These are phyloP conservation scores for Chironomus riparius DNA, from an alignment of 2,888 invertebrate species.

Conservation along the genomic window DNA sequence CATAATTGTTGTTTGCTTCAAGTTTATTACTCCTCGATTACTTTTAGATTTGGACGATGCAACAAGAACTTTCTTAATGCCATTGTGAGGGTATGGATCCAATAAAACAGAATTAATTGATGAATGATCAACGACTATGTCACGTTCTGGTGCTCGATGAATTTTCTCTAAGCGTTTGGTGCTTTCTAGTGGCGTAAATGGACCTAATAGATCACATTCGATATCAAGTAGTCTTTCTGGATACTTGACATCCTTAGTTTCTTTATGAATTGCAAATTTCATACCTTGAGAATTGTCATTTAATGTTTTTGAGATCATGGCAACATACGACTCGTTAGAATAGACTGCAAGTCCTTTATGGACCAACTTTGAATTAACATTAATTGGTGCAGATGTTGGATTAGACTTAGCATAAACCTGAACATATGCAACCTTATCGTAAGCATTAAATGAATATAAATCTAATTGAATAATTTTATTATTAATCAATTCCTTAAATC, in stretches of 20 bases:
- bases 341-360: slow-evolving; percentile 53
- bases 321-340: slow-evolving; percentile 68
- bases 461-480: slow-evolving; percentile 5
- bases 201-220: slow-evolving; percentile 56
- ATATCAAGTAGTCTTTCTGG: neutral
- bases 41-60: slow-evolving; percentile 55
- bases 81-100: slow-evolving; percentile 65
- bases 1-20: slow-evolving; percentile 81
- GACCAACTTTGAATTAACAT: slow-evolving; percentile 57
- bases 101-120: slow-evolving; percentile 82
- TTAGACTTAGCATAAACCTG: slow-evolving; percentile 45
- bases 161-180: slow-evolving; percentile 57
- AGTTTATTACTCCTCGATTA: slow-evolving; percentile 45
- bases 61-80: slow-evolving; percentile 43
- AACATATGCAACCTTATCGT: slow-evolving; percentile 56
- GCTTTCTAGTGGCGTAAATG: slow-evolving; percentile 73
- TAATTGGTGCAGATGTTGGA: slow-evolving; percentile 35
- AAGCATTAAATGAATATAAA: slow-evolving; percentile 65
- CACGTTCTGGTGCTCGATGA: neutral
- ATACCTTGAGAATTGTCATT: slow-evolving; percentile 17
- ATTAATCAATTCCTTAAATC: slow-evolving; percentile 28
- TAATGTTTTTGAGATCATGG: slow-evolving; percentile 53
- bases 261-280: neutral
- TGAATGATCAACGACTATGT: neutral
- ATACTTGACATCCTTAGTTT: neutral